Evolutionary conservation across 2,113 vertebrate genomes (phyloP).

Genomic region (Micromys minutus): DNA sequence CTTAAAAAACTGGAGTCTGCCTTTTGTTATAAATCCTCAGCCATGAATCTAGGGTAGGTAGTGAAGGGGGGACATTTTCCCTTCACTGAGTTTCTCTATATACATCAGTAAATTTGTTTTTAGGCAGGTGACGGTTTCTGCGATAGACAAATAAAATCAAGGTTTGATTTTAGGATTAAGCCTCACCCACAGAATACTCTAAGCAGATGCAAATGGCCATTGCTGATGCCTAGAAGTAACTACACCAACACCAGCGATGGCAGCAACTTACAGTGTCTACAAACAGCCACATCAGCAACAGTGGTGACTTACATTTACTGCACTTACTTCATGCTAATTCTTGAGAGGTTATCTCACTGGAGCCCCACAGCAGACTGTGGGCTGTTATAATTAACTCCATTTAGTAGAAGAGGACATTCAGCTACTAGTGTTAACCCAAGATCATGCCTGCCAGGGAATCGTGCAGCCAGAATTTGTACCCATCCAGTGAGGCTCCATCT

Average conservation of each 20-base stretch:
- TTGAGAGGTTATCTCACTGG: constrained; percentile 6
- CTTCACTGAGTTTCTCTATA: not conserved
- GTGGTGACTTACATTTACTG: not conserved
- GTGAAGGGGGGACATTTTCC: not conserved
- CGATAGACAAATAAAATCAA: constrained; percentile 21
- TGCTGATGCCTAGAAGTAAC: not conserved
- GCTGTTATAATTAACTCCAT: not conserved
- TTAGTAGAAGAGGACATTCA: not conserved
- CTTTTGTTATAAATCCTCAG: not conserved
- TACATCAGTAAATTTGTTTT: not conserved
- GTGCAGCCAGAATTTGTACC: not conserved
- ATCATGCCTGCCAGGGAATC: not conserved
- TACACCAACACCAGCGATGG: not conserved
- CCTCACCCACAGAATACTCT: not conserved
- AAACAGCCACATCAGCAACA: not conserved
- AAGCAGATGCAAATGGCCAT: not conserved
- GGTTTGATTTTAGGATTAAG: constrained; percentile 18
- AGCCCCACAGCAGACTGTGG: not conserved
- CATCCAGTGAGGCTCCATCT: not conserved
- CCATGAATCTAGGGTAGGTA: not conserved
- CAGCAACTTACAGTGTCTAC: not conserved
- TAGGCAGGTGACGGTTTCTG: not conserved
- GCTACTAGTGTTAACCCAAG: not conserved
- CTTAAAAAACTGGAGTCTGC: not conserved
- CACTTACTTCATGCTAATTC: not conserved